phyloP scores from a whole-genome alignment of 2,888 invertebrate species.

The Ectobius pallidus region DNA sequence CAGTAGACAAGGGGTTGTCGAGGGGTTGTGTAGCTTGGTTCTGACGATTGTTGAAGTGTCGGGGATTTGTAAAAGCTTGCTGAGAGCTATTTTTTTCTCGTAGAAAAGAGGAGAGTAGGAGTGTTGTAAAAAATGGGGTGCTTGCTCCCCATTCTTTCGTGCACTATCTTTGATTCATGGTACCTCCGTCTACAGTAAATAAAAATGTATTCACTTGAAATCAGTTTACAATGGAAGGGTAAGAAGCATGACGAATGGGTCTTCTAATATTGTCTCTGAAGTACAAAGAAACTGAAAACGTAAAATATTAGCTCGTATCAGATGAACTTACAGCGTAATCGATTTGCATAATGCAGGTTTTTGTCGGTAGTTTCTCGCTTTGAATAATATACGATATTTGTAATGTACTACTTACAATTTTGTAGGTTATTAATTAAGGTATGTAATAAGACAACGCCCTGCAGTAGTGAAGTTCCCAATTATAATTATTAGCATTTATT shows the following conservation, averaged over 20 bases:
- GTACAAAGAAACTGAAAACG: too few relatives aligned
- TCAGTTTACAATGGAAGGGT: neutral
- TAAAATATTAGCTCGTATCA: too few relatives aligned
- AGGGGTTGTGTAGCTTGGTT: neutral
- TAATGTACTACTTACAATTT: too few relatives aligned
- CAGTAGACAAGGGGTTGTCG: conserved; percentile 7
- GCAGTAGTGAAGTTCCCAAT: too few relatives aligned
- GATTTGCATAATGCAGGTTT: too few relatives aligned
- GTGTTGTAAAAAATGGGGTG: neutral
- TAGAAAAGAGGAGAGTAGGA: neutral
- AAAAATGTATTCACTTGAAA: neutral
- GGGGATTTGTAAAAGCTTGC: neutral
- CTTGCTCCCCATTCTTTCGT: neutral
- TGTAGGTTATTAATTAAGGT: too few relatives aligned
- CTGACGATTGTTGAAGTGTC: conserved; percentile 18
- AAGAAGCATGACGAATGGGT: neutral
- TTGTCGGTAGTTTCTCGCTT: too few relatives aligned
- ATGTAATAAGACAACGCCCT: too few relatives aligned
- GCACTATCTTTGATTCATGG: neutral
- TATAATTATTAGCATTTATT: too few relatives aligned
- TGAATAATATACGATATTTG: too few relatives aligned
- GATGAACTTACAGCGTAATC: too few relatives aligned
- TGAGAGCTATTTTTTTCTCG: neutral
- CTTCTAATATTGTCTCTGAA: too few relatives aligned
- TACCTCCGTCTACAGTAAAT: neutral